Evolutionary conservation across 2,113 vertebrate genomes (phyloP).

Genomic region (Rhizomys pruinosus): DNA sequence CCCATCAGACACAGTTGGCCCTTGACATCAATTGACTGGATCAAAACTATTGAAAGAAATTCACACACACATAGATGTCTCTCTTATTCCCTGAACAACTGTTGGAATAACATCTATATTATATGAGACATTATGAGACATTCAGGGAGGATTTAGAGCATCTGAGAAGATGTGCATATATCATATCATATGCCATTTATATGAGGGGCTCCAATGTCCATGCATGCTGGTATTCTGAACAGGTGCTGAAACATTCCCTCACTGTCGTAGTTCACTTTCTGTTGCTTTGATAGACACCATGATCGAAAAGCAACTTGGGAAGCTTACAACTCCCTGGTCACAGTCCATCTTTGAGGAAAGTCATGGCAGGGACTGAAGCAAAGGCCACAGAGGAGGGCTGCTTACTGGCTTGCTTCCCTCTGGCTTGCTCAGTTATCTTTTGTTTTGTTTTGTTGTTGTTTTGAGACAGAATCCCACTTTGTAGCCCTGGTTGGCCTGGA

Average conservation of each 20-base stretch:
- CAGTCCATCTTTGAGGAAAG: too few species aligned
- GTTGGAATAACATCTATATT: neutral
- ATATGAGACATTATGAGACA: neutral
- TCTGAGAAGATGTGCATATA: neutral
- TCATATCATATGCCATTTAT: neutral
- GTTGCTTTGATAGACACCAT: too few species aligned
- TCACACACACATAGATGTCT: neutral
- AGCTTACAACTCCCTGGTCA: too few species aligned
- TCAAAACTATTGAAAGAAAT: neutral
- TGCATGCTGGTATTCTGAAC: neutral
- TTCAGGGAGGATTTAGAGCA: neutral
- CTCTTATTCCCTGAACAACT: neutral
- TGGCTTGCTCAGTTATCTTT: too few species aligned
- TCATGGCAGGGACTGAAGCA: too few species aligned
- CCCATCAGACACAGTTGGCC: neutral
- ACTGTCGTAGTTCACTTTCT: too few species aligned
- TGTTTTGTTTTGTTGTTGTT: too few species aligned
- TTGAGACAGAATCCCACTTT: too few species aligned
- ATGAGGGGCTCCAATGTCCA: neutral
- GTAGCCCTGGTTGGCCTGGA: too few species aligned
- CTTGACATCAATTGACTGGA: neutral
- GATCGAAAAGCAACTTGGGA: too few species aligned
- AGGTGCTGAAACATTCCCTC: neutral
- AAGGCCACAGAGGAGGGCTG: too few species aligned
- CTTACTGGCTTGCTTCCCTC: too few species aligned